Percentiles rank a stretch among this genome's conserved stretches.
phyloP scores from a whole-genome alignment of 2,113 vertebrate genomes.

The Carassius carassius region DNA sequence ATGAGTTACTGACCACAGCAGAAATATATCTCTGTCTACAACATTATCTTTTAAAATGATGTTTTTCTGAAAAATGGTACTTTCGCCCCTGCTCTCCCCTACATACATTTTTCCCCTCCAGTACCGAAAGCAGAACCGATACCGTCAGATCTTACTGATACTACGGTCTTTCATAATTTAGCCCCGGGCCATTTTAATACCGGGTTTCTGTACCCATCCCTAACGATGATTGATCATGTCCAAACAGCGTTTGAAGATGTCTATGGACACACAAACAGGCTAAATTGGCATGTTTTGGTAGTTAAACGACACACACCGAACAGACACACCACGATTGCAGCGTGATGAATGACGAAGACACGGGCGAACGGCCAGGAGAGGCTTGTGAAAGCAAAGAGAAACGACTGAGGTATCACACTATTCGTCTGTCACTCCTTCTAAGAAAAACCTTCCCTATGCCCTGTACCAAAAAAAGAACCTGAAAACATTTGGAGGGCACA shows the following conservation, averaged over 20 bases:
- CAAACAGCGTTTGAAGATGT: slow-evolving; percentile 47
- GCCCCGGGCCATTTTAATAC: no score
- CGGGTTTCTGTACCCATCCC: no score
- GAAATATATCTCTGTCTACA: no score
- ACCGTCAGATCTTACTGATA: no score
- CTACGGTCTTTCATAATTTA: no score
- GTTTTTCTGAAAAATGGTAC: no score
- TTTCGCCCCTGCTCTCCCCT: no score
- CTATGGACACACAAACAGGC: slow-evolving; percentile 61
- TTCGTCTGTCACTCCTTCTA: neutral
- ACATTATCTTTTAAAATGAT: no score
- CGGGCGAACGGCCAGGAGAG: slow-evolving; percentile 58
- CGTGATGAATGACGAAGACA: slow-evolving; percentile 66
- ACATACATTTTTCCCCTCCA: no score
- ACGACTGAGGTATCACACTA: neutral
- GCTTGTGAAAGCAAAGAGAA: neutral
- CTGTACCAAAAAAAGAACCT: neutral
- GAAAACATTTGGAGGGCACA: neutral
- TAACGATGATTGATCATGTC: slow-evolving; percentile 54
- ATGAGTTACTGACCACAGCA: no score
- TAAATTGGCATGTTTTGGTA: slow-evolving; percentile 68
- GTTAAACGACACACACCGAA: slow-evolving; percentile 61
- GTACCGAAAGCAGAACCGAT: no score
- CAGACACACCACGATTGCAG: slow-evolving; percentile 56
- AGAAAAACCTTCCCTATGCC: neutral